Evolutionary conservation across 2,113 vertebrate genomes (phyloP).

Genomic region (Tetrao urogallus): DNA sequence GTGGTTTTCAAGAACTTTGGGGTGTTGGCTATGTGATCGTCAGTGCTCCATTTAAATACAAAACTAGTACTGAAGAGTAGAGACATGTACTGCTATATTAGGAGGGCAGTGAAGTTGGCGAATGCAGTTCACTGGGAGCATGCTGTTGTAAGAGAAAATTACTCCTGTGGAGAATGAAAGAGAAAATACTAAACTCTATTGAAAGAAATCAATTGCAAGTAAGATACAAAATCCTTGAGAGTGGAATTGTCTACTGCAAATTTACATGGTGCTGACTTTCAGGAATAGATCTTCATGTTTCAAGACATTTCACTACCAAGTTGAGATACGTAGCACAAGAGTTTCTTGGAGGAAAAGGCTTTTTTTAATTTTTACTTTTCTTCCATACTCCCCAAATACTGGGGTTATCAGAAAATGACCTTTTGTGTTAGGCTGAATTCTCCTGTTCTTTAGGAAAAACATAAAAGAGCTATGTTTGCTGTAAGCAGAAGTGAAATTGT

Average conservation of each 20-base stretch:
- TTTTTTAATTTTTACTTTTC: background rate
- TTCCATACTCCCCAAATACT: fast-evolving
- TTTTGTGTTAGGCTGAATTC: background rate
- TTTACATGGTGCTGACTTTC: background rate
- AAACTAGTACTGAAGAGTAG: background rate
- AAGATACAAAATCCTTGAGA: background rate
- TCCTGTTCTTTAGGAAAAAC: background rate
- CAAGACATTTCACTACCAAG: background rate
- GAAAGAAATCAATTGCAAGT: background rate
- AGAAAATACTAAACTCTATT: background rate
- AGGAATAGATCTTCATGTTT: background rate
- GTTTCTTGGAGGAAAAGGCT: background rate
- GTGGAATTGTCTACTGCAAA: background rate
- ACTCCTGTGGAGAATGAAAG: background rate
- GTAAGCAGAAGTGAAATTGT: background rate
- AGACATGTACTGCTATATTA: background rate
- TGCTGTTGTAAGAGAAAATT: background rate
- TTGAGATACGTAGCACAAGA: background rate
- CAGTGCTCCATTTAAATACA: background rate
- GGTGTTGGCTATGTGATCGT: background rate
- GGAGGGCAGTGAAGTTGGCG: background rate
- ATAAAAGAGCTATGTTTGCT: background rate
- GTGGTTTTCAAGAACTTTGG: background rate
- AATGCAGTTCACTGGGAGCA: background rate
- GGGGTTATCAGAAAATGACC: background rate